phyloP scores from a whole-genome alignment of 2,113 vertebrate species.

The Gobiocypris rarus region DNA sequence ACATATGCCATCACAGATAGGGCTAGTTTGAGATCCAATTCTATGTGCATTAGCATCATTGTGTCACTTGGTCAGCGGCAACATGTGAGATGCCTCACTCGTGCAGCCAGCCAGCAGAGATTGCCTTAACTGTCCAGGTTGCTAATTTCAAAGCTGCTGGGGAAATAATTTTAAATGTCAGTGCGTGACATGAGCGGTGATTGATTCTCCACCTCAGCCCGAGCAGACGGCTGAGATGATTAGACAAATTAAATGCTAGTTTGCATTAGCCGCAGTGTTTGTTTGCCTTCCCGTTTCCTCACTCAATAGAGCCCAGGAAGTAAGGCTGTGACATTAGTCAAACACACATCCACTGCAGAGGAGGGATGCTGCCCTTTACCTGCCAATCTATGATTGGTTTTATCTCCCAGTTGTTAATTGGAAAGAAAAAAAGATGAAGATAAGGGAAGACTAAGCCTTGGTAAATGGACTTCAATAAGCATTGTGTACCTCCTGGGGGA shows the following conservation, averaged over 20 bases:
- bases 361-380: conserved; percentile 50
- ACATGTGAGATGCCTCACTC: conserved; percentile 56
- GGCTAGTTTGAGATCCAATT: not conserved
- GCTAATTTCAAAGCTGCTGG: conserved; percentile 22
- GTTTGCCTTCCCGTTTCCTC: conserved; percentile 51
- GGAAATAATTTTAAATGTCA: conserved; percentile 73
- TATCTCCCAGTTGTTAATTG: conserved; percentile 47
- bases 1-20: not conserved
- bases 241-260: conserved; percentile 75
- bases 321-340: conserved; percentile 28
- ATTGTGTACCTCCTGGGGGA: conserved; percentile 33
- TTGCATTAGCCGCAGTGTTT: conserved; percentile 61
- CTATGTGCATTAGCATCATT: not conserved
- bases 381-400: conserved; percentile 44
- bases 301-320: conserved; percentile 28
- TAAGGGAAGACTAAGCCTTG: conserved; percentile 40
- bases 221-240: conserved; percentile 74
- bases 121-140: conserved; percentile 1
- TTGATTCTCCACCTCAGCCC: conserved; percentile 74
- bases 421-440: conserved; percentile 43
- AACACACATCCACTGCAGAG: not conserved
- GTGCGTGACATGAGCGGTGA: conserved; percentile 69
- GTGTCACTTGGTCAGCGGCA: not conserved
- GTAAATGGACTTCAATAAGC: conserved; percentile 40
- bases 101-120: conserved; percentile 3